Percentiles rank a stretch among this genome's conserved stretches.
Conservation (phyloP, 2,113 vertebrate species). For the Tragelaphus scriptus region DNA sequence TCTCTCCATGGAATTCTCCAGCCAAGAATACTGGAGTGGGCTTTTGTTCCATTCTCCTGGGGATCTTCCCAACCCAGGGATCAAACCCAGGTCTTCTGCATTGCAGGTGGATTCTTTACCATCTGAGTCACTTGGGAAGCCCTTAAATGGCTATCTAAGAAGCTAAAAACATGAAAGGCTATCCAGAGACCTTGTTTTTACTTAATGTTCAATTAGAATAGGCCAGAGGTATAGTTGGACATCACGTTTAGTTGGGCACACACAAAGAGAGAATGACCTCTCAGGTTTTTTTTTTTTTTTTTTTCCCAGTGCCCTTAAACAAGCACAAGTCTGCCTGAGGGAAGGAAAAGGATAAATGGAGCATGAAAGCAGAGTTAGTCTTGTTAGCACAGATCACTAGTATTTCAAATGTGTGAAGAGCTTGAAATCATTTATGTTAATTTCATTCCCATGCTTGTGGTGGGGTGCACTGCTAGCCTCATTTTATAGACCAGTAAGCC, state of each 20-base stretch:
- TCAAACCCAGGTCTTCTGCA: neutral
- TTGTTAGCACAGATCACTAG: conserved; percentile 29
- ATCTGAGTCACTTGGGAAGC: neutral
- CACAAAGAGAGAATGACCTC: neutral
- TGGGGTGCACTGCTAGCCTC: neutral
- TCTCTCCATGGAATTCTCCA: neutral
- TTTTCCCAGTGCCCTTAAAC: neutral
- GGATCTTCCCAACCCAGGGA: neutral
- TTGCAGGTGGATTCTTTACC: neutral
- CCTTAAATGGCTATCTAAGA: neutral
- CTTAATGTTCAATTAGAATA: neutral
- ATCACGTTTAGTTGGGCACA: neutral
- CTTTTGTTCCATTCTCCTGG: neutral
- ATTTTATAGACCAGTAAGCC: conserved; percentile 19
- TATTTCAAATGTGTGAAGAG: conserved; percentile 31
- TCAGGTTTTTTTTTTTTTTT: neutral
- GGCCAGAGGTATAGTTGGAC: neutral
- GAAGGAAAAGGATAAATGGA: neutral
- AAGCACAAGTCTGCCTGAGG: neutral
- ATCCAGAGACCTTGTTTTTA: neutral
- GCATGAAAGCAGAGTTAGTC: neutral
- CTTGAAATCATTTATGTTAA: conserved; percentile 32
- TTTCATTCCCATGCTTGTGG: neutral
- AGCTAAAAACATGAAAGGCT: neutral
- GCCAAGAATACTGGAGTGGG: neutral